A percentile compares a stretch with the other conserved stretches of the same genome.
Evolutionary conservation across 2,113 vertebrate genomes (phyloP).

Genomic region (Peromyscus polionotus): DNA sequence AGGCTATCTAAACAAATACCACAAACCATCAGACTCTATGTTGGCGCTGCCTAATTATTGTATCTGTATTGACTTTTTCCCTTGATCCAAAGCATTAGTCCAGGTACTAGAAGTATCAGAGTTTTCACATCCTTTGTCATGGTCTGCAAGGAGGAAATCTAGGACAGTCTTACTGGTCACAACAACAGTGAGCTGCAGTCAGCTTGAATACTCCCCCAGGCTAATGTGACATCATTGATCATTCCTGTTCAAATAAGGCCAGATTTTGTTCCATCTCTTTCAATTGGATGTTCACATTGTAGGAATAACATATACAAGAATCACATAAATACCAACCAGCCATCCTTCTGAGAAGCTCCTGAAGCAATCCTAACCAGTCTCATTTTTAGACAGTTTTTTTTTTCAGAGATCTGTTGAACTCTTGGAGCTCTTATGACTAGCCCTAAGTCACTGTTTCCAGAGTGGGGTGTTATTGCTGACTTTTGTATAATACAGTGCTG

Average conservation of each 20-base stretch:
- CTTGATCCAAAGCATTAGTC: background rate
- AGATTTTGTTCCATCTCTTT: background rate
- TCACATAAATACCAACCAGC: background rate
- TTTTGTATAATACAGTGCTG: background rate
- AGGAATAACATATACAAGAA: background rate
- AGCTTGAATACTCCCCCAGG: background rate
- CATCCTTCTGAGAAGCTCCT: background rate
- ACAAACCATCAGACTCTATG: background rate
- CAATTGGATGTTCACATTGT: background rate
- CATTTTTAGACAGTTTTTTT: background rate
- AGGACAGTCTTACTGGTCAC: constrained; percentile 10
- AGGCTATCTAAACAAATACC: background rate
- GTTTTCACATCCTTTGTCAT: background rate
- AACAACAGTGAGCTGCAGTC: background rate
- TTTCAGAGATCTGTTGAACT: constrained; percentile 5
- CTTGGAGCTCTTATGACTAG: background rate
- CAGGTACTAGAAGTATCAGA: background rate
- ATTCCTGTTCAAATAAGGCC: constrained; percentile 2
- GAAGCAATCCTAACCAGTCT: background rate
- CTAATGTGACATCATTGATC: background rate
- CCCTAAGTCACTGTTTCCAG: background rate
- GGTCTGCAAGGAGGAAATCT: background rate
- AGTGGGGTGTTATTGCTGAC: constrained; percentile 16
- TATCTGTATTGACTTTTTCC: constrained; percentile 44
- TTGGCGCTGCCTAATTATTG: background rate